These are phyloP conservation scores for Meloe dianella DNA, from an alignment of 2,888 invertebrate species.

Conservation along the genomic window DNA sequence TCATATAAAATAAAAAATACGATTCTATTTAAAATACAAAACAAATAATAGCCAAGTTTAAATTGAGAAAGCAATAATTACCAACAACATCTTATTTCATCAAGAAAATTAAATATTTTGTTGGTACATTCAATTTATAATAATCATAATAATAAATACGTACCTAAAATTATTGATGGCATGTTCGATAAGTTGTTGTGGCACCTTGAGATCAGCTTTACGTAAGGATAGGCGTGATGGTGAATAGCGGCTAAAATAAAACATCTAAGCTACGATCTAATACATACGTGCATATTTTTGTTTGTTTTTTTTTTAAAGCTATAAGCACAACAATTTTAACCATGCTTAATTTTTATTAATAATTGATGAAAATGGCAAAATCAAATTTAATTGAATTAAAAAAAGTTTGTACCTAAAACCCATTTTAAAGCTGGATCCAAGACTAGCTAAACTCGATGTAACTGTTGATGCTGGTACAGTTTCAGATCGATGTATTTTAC, in stretches of 20 bases:
- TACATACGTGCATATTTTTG: conserved; percentile 33
- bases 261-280: conserved; percentile 50
- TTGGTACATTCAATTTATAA: no score
- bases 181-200: conserved; percentile 79
- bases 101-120: no score
- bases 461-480: conserved; percentile 76
- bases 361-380: not conserved
- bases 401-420: conserved; percentile 80
- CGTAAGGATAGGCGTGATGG: conserved; percentile 82
- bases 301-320: conserved; percentile 18
- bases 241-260: conserved; percentile 79
- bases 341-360: not conserved
- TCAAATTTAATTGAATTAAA: not conserved
- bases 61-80: not conserved
- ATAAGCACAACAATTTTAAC: conserved; percentile 26
- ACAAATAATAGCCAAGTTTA: no score
- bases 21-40: no score
- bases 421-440: conserved; percentile 82
- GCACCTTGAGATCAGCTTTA: conserved; percentile 80
- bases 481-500: conserved; percentile 72
- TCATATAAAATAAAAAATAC: not conserved
- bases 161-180: conserved; percentile 76
- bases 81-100: no score
- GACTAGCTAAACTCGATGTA: conserved; percentile 77
- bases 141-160: conserved; percentile 58